These are phyloP conservation scores for Potamarius usumacintae DNA, from an alignment of 2,113 vertebrate species.

Conservation along the genomic window DNA sequence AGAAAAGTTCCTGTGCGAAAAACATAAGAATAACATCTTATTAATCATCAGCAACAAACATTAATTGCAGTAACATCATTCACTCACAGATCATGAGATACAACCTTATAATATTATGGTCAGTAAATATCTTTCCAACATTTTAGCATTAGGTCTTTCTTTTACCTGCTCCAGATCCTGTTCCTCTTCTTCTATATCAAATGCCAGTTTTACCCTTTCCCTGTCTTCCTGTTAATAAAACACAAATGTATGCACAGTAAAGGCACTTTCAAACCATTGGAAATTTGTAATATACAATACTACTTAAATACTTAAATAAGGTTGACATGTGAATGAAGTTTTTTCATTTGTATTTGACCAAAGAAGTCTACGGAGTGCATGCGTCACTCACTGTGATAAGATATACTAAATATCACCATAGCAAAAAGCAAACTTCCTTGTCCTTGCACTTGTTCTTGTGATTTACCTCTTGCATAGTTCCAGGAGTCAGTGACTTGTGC, in stretches of 20 bases:
- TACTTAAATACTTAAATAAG: constrained; percentile 10
- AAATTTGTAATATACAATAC: not conserved
- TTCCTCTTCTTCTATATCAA: constrained; percentile 53
- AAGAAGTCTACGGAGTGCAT: not conserved
- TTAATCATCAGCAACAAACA: not conserved
- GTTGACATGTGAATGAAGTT: not conserved
- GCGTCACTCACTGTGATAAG: not conserved
- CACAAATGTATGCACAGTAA: constrained; percentile 29
- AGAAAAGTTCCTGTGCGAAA: constrained; percentile 36
- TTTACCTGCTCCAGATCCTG: constrained; percentile 66
- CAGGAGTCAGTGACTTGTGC: constrained; percentile 53
- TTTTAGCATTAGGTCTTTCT: not conserved
- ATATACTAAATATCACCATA: constrained; percentile 4
- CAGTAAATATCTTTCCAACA: not conserved
- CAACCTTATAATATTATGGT: not conserved
- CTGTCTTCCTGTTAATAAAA: constrained; percentile 53
- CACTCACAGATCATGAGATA: not conserved
- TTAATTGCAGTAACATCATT: not conserved
- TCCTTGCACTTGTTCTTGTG: constrained; percentile 3
- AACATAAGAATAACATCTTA: not conserved
- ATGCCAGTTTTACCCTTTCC: constrained; percentile 46
- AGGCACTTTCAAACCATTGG: not conserved
- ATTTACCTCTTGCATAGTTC: constrained; percentile 52
- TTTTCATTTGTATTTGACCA: not conserved
- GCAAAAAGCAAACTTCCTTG: constrained; percentile 11